Evolutionary conservation across 2,888 invertebrate genomes (phyloP).

Genomic region (Xanthia togata): DNA sequence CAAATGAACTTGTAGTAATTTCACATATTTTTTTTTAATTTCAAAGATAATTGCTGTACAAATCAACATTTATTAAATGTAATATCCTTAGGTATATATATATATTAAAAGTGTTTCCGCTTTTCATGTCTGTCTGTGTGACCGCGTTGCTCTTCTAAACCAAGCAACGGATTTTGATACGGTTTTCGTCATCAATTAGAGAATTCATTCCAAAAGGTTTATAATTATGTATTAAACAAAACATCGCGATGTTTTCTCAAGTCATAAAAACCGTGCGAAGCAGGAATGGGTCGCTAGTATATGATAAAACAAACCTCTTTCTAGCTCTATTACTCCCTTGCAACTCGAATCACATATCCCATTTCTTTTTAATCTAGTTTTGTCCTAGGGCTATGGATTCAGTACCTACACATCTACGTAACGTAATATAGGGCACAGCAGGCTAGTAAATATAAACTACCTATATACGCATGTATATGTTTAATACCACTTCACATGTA

Average conservation of each 20-base stretch:
- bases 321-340: neutral
- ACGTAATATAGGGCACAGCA: neutral
- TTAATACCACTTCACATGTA: conserved; percentile 12
- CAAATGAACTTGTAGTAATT: neutral
- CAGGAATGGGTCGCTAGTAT: too few species aligned
- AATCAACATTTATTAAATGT: neutral
- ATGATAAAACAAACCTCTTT: too few species aligned
- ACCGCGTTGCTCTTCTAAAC: too few species aligned
- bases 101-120: too few species aligned
- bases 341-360: neutral
- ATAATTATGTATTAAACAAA: too few species aligned
- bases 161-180: too few species aligned
- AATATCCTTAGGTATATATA: neutral
- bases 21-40: neutral
- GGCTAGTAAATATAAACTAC: neutral
- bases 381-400: neutral
- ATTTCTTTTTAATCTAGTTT: neutral
- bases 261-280: too few species aligned
- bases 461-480: neutral
- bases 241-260: too few species aligned
- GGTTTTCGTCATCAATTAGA: too few species aligned
- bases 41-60: neutral
- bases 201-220: too few species aligned
- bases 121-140: too few species aligned
- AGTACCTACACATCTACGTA: neutral